Evolutionary conservation across 1,140 invertebrate genomes (phyloP).

Genomic region (Yoshiicerus persimilis): DNA sequence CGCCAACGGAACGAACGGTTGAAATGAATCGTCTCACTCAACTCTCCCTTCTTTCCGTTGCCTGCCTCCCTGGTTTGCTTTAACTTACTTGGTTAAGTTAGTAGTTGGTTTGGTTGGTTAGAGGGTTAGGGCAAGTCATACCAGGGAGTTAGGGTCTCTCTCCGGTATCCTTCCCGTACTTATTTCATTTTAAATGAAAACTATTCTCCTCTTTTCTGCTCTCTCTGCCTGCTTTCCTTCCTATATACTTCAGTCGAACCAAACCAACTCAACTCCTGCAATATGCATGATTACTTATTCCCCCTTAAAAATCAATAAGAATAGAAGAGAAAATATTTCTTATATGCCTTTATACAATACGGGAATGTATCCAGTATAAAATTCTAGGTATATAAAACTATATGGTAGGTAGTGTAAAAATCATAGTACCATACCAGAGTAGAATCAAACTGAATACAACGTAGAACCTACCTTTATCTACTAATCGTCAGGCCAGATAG

Average conservation of each 20-base stretch:
- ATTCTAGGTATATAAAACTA: neutral
- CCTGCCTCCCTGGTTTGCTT: neutral
- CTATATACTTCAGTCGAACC: neutral
- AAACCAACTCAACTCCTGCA: neutral
- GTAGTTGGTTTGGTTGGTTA: neutral
- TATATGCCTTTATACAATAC: neutral
- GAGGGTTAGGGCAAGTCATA: neutral
- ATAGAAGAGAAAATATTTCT: neutral
- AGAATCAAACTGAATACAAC: too few relatives aligned
- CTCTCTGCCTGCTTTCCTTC: neutral
- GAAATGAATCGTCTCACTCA: neutral
- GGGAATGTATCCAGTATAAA: neutral
- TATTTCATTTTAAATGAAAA: neutral
- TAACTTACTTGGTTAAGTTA: neutral
- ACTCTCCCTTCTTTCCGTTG: neutral
- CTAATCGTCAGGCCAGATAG: too few relatives aligned
- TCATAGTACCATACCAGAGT: too few relatives aligned
- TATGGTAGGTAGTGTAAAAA: too few relatives aligned
- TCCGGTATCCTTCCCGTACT: neutral
- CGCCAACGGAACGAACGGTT: neutral
- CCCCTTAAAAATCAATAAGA: conserved; percentile 5
- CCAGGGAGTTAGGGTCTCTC: neutral
- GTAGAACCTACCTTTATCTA: too few relatives aligned
- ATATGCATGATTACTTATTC: neutral
- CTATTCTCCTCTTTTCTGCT: neutral